Base-by-base conservation (phyloP, 2,797 vertebrate genomes). In the Neoniphon sammara region DNA sequence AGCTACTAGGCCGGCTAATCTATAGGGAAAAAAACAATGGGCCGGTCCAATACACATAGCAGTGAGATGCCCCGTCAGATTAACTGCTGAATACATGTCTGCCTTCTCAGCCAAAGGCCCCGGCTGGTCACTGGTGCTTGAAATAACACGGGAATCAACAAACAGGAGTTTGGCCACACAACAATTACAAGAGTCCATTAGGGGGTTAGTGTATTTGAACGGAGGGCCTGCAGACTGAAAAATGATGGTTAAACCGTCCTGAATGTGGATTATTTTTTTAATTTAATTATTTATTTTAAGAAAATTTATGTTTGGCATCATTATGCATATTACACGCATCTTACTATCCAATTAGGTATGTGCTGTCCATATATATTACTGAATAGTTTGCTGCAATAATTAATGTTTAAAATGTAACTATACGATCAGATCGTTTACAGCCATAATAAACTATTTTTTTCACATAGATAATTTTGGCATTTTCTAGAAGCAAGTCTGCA, bases 91-190 rank as follows among this genome's bases (percentile, higher is more conserved):
- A 93, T 92, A 87, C 91, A 91, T 88, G 92, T 89, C 91, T 92
- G 89, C 86, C 80, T 79, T 72, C 66, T 46, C 81, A 71, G 83
- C 78, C 80, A 18, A 78, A 81, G 76, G 78, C 54, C 73, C 58
- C 73, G 77, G 81, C 85, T 87, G 90, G 73, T 78, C 91, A 83
- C 65, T 82, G 87, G 82, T 62, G 91, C 91, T 93, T 93, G 92
- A 93, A 94, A 92, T 93, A 94, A 93, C 91, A 93, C 84, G 72
- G 88, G 88, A 93, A 93, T 91, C 89, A 88, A 92, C 92, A 93
- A 90, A 88, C 82, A 75, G 61, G 50, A 77, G 52, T 44, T 61
- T 82, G 90, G 90, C 83, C 88, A 82, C 89, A 91, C 87, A 91
- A 73, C 89, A 83, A 23, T 76, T 36, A 49, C 66, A 54, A 55